Conservation (phyloP, 2,113 vertebrate species). For the Ptychochromis oligacanthus region DNA sequence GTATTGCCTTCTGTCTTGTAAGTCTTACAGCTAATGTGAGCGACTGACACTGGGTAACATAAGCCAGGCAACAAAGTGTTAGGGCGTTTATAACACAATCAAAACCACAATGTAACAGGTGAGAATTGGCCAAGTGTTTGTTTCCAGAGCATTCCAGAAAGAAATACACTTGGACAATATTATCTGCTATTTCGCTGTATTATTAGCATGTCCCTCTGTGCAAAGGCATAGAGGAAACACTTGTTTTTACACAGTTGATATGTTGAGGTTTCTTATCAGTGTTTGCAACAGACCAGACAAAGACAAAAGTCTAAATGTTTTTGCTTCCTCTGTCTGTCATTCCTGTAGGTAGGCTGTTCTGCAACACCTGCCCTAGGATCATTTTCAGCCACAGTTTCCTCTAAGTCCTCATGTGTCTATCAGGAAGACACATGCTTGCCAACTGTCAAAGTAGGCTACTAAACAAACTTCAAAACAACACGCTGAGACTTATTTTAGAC, state of each 20-base stretch:
- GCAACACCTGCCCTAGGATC: constrained; percentile 72
- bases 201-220: not conserved
- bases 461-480: not conserved
- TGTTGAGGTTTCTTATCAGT: not conserved
- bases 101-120: not conserved
- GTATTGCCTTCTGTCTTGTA: not conserved
- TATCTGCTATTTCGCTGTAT: not conserved
- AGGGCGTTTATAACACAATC: not conserved
- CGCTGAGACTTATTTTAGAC: not conserved
- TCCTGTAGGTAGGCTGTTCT: constrained; percentile 41
- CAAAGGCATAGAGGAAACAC: not conserved
- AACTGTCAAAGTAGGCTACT: constrained; percentile 52
- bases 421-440: not conserved
- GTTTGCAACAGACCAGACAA: constrained; percentile 2
- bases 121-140: not conserved
- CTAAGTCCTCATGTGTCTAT: constrained; percentile 14
- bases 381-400: constrained; percentile 81
- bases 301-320: constrained; percentile 21
- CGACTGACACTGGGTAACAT: not conserved
- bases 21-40: not conserved
- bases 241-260: not conserved
- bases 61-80: not conserved
- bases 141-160: not conserved
- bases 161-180: not conserved
- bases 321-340: constrained; percentile 65